phyloP scores from a whole-genome alignment of 2,888 invertebrate genomes.

The Achlya flavicornis region DNA sequence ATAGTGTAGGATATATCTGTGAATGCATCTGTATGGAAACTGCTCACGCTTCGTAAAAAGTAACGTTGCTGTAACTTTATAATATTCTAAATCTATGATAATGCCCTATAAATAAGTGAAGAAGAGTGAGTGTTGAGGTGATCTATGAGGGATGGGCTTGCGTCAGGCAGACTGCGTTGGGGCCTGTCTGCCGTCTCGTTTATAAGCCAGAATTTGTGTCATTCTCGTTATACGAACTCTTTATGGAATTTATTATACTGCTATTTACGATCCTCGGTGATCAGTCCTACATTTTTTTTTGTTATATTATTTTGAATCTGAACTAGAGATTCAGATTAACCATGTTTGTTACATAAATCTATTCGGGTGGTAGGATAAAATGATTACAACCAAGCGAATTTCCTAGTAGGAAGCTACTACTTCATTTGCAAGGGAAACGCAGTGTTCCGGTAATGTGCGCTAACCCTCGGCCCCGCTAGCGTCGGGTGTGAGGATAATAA shows the following conservation, averaged over 20 bases:
- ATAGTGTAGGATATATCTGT: too few relatives aligned
- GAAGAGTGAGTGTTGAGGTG: slow-evolving; percentile 46
- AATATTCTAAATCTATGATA: too few relatives aligned
- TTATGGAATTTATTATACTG: slow-evolving; percentile 62
- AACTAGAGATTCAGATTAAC: background rate
- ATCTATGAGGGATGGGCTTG: slow-evolving; percentile 50
- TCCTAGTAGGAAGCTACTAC: slow-evolving; percentile 44
- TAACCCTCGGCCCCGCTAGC: slow-evolving; percentile 38
- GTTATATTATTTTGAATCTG: slow-evolving; percentile 22
- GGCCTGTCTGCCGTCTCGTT: slow-evolving; percentile 43
- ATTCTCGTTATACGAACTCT: slow-evolving; percentile 52
- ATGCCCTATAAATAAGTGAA: background rate
- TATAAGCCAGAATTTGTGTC: slow-evolving; percentile 66
- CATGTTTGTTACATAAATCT: background rate
- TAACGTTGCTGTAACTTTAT: too few relatives aligned
- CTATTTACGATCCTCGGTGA: slow-evolving; percentile 50
- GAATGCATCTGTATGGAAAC: too few relatives aligned
- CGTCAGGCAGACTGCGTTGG: slow-evolving; percentile 42
- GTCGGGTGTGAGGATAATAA: slow-evolving; percentile 61
- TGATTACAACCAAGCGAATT: slow-evolving; percentile 32
- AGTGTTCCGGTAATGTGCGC: slow-evolving; percentile 41
- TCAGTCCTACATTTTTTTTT: slow-evolving; percentile 43
- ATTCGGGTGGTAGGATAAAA: background rate
- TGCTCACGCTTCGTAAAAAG: too few relatives aligned
- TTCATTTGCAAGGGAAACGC: slow-evolving; percentile 64